Conservation (phyloP, 2,797 vertebrate genomes). For the Poeciliopsis turneri region DNA sequence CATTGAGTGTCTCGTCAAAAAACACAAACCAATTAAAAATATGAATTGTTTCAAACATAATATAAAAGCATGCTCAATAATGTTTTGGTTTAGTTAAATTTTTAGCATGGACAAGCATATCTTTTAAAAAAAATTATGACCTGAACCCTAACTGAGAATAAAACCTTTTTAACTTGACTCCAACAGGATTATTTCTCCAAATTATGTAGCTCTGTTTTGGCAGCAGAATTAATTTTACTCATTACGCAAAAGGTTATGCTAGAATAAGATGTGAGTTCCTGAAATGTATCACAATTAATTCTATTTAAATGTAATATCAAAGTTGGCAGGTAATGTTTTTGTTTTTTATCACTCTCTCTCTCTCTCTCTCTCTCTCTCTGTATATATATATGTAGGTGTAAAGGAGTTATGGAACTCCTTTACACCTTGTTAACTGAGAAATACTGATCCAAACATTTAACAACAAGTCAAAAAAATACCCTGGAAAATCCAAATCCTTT, state of each 20-base stretch:
- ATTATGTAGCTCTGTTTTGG: conserved; percentile 27
- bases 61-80: not conserved
- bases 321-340: conserved; percentile 30
- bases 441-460: not conserved
- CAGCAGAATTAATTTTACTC: conserved; percentile 46
- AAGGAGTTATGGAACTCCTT: not conserved
- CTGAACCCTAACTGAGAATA: not conserved
- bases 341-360: not conserved
- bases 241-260: conserved; percentile 63
- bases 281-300: conserved; percentile 60
- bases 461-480: not conserved
- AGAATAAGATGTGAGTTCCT: conserved; percentile 50
- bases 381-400: not conserved
- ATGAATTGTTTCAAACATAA: not conserved
- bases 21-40: not conserved
- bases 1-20: not conserved
- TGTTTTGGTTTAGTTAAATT: not conserved
- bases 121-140: conserved; percentile 15
- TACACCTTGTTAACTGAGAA: not conserved
- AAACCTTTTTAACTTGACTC: not conserved
- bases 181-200: conserved; percentile 13
- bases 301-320: conserved; percentile 48
- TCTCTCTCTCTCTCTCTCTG: conserved; percentile 16
- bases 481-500: not conserved
- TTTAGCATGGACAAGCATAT: not conserved